Base-by-base conservation (phyloP, 2,888 invertebrate species). In the Leptinotarsa juncta region DNA sequence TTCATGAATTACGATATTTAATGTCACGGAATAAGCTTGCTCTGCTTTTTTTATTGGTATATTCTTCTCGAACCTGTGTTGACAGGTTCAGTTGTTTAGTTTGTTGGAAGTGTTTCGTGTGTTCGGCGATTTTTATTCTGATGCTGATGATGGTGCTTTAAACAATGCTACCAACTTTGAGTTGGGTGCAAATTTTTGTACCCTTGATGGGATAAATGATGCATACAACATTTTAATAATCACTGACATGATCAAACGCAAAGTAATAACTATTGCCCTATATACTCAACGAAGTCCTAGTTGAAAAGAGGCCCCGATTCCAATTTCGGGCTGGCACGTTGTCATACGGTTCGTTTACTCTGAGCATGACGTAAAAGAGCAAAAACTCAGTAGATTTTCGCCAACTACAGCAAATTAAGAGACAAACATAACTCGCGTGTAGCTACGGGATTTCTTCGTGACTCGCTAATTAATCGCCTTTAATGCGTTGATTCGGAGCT, bases 361-460 rank as follows among this genome's bases (percentile, higher is more conserved):
- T 50, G 49, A 65, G 77, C 78, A 79, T 79, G 79, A 77, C 71
- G 73, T 72, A 70, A 67, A 70, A 65, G 53, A 60, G 73, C 81
- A 79, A 80, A 81, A 79, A 77, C 78, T 79, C 77, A 48, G 71
- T 70, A 74, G 79, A 76, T 80, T 78, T 76, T 80, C 78, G 73
- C 80, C 76, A 81, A 80, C 79, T 81, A 81, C 81, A 78, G 75
- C 81, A 77, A 80, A 81, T 81, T 80, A 79, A 81, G 76, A 71
- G 74, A 74, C 79, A 78, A 79, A 80, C 77, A 81, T 81, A 80
- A 78, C 79, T 79, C 76, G 79, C 74, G 74, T 76, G 78, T 75
- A 80, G 77, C 78, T 15, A 23, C 57, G 79, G 79, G 78, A 79
- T 74, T 78, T 78, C 77, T 80, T 78, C 74, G 72, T 78, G 76